Evolutionary conservation across 2,888 invertebrate species (phyloP).

Genomic region (Drosophila neoperkinsi): DNA sequence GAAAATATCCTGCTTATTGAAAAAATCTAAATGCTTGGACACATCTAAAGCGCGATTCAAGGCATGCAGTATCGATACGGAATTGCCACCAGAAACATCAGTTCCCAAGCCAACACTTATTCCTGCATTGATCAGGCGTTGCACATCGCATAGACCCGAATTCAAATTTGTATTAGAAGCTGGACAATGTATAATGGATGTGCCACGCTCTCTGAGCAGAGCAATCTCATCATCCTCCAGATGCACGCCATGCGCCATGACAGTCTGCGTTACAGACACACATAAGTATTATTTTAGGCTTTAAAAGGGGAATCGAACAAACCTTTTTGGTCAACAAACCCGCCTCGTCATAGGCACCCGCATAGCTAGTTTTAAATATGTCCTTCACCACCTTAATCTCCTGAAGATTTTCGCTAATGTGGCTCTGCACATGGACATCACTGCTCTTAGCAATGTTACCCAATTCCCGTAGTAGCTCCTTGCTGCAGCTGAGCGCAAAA

Average conservation of each 20-base stretch:
- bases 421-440: slow-evolving; percentile 92
- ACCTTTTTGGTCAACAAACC: slow-evolving; percentile 91
- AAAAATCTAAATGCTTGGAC: slow-evolving; percentile 89
- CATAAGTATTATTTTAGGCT: neutral
- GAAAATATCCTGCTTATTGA: slow-evolving; percentile 84
- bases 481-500: slow-evolving; percentile 93
- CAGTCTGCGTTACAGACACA: slow-evolving; percentile 83
- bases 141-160: slow-evolving; percentile 93
- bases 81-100: slow-evolving; percentile 94
- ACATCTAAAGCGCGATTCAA: slow-evolving; percentile 91
- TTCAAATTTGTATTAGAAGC: slow-evolving; percentile 92
- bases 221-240: slow-evolving; percentile 89
- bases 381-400: slow-evolving; percentile 90
- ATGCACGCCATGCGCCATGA: slow-evolving; percentile 94
- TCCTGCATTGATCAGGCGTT: slow-evolving; percentile 87
- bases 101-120: slow-evolving; percentile 94
- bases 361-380: slow-evolving; percentile 88
- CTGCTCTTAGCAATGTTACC: slow-evolving; percentile 89
- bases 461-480: slow-evolving; percentile 89
- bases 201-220: slow-evolving; percentile 87
- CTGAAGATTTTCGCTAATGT: slow-evolving; percentile 92
- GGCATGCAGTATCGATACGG: slow-evolving; percentile 90
- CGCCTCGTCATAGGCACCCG: slow-evolving; percentile 91
- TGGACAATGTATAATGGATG: slow-evolving; percentile 94
- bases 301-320: slow-evolving; percentile 39